Evolutionary conservation across 2,888 invertebrate species (phyloP), one percentile per base, ranked within the genome.

Genomic region (Bursaphelenchus okinawaensis): DNA sequence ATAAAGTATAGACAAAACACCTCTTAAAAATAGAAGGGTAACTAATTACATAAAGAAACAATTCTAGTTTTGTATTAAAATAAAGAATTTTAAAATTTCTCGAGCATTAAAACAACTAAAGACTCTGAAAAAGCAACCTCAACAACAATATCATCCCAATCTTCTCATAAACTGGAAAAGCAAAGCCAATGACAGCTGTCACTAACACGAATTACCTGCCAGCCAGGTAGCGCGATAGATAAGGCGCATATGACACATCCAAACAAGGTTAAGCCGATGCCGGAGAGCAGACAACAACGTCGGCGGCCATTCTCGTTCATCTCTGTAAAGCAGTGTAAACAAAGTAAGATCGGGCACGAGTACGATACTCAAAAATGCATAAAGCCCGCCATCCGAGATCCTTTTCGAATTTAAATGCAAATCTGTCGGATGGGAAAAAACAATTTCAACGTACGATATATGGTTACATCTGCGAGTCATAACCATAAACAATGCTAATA

Each of bases 201-300:
- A n/a, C n/a, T n/a, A n/a, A n/a, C n/a, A 28, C 8, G 16, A 28
- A 52, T 12, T 19, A 71, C 65, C 68, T 71, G 71, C 71, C 71
- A 71, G 19, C 63, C 63, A 7, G 73, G 73, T 40, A 71, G 55
- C 22, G 67, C 66, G n/a, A 73, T 54, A 9, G 69, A 40, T 22
- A 69, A 31, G n/a, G 59, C 63, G 23, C 64, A 40, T 12, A 71
- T 50, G 19, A 74, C 27, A 58, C 73, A 73, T 1, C 73, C 71
- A 52, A 71, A 65, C 22, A 71, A 12, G 16, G 71, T 70, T 12
- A 73, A 55, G 20, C 26, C 51, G 24, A 70, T 60, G 26, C 68
- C 62, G 4, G 62, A 28, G 26, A 61, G 50, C n/a, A 68, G 31
- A 26, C 75, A 68, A n/a, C 52, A 56, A 9, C 64, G 62, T 27